Base-by-base conservation (phyloP, 2,113 vertebrate genomes). In the Mystacornis crossleyi region DNA sequence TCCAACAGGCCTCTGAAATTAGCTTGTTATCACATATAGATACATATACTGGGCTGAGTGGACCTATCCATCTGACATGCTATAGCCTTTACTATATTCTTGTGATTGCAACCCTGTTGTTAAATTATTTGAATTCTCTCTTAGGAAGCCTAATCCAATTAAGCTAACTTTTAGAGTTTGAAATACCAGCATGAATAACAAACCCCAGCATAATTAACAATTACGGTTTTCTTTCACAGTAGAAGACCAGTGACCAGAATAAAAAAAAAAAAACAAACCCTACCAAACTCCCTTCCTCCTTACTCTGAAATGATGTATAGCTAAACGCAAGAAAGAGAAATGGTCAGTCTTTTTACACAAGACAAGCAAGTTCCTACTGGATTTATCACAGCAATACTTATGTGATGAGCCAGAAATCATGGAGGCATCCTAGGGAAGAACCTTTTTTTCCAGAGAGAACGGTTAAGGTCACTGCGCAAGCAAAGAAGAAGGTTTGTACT, bases 381-480 rank as follows among this genome's bases (percentile, higher is more conserved):
- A 94, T 91, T 95, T 96, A 75, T 72, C 61, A 84, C 43, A 87
- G 65, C 31, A 78, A 48, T 91, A 82, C 33, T 91, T 40, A 38
- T 3, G 29, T 54, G 71, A 66, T 1, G 16, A 89, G 28, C 51
- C 67, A 66, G 87, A 96, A 96, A 79, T 67, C 72, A 58, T 21
- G 62, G 77, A 71, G 20, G 73, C 69, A 93, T 95, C 42, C 70
- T 55, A 60, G 69, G 42, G 60, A 84, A 87, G 79, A 81, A n/a
- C 9, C 64, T 88, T 75, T 81, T 13, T 83, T 90, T 85, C 87
- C 81, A n/a, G 42, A 86, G 19, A 54, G 40, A 85, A 77, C 66
- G 51, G 60, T 88, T 96, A 92, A 93, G 71, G 93, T 95, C 88
- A 94, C 34, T 88, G 51, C 21, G 38, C 89, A 94, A 93, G 66